Evolutionary conservation across 2,113 vertebrate species (phyloP).

Genomic region (Dendrocopos noguchii): DNA sequence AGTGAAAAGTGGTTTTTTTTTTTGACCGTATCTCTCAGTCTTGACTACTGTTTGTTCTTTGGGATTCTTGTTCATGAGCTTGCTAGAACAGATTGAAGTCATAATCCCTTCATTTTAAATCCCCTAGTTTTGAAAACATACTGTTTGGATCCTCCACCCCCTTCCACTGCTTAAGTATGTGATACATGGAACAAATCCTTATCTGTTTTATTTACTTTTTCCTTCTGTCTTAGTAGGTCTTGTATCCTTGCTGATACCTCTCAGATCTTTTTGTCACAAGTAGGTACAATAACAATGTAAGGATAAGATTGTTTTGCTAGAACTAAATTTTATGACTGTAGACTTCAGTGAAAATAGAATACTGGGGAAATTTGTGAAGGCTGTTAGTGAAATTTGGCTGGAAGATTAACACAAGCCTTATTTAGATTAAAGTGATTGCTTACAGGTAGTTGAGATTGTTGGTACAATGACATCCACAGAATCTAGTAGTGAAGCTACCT

Average conservation of each 20-base stretch:
- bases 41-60: background rate
- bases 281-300: background rate
- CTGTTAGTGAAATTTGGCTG: background rate
- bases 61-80: background rate
- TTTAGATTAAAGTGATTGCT: background rate
- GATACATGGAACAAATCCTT: background rate
- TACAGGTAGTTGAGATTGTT: background rate
- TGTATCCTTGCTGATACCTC: background rate
- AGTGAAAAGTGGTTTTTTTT: background rate
- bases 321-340: background rate
- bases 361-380: background rate
- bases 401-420: background rate
- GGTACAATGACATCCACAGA: background rate
- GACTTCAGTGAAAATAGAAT: background rate
- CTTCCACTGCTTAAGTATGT: background rate
- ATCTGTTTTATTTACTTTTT: background rate
- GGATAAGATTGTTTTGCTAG: background rate
- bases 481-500: background rate
- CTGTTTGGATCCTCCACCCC: background rate
- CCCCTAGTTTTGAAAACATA: background rate
- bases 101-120: slow-evolving; percentile 27
- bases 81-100: background rate
- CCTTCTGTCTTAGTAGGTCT: background rate
- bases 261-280: background rate
- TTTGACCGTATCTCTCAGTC: background rate